Base-by-base conservation (phyloP, 2,888 invertebrate species). In the Cybosia mesomella region DNA sequence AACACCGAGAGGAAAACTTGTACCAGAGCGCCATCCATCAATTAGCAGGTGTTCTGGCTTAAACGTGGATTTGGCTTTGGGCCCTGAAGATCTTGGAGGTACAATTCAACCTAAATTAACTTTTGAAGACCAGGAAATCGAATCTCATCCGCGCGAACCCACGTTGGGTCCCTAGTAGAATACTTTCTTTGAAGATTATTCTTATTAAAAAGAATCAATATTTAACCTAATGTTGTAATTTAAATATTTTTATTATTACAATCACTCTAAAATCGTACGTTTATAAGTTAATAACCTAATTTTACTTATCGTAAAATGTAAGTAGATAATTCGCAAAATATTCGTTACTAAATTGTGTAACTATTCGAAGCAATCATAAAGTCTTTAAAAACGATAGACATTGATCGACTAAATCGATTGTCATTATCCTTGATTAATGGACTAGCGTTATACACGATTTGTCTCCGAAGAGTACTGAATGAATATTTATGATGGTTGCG, bases 401-500 rank as follows among this genome's bases (percentile, higher is more conserved):
- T 21, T 54, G 28, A 71, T 61, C 62, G 67, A 73, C 28, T 49
- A 34, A 62, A 63, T 21, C 43, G 34, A 70, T 71, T 61, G 68
- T 60, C 57, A 22, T 55, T 61, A 57, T 22, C 18, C 68, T 66
- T 58, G 68, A 71, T 71, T 69, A 64, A 62, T 69, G 64, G 59
- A 64, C 58, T 54, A 53, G 22, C 5, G 24, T 34, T 8, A 66
- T 59, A 66, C 59, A 69, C 64, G 69, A 75, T 66, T 72, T 71
- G 54, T 74, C 64, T 69, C 63, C 59, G 57, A 67, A 60, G 72
- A 76, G 68, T 66, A 74, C 43, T 65, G 54, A 54, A 66, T 70
- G 70, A 79, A 67, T 76, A 72, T 76, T 72, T 58, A 72, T 72
- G 22, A 70, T n/a, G 21, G 57, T 76, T 79, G 63, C 74, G 32